Evolutionary conservation across 2,113 vertebrate species (phyloP), one percentile per base, ranked within the genome.

Genomic region (Channa maculata): DNA sequence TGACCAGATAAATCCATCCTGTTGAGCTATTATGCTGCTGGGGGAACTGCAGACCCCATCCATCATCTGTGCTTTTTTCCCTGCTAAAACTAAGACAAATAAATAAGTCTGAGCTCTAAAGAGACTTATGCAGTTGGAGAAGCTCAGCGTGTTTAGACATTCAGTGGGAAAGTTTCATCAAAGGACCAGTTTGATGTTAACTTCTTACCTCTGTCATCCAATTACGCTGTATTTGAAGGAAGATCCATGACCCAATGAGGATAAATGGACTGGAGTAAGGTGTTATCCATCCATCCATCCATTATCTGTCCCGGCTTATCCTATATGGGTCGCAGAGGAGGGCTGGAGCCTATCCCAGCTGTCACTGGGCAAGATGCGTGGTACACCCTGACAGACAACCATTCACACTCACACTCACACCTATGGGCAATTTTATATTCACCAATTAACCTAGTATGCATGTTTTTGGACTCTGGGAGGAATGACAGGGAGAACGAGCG

Each of bases 1-100:
- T 76, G 79, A 60, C 54, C 43, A 61, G 79, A 90, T 86, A 78
- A 89, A 94, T 92, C 84, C 79, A 92, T 93, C 89, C 89, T 77
- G 36, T 82, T 91, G 90, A 92, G 83, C 73, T 89, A 92, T 92
- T 79, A 75, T 68, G 75, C 86, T 91, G 88, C 76, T 77, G 70
- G 76, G 71, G 86, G 83, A 88, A 85, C 75, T 61, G 65, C 79
- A 75, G 48, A 65, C 54, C 52, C 85, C 90, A 88, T 93, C 84
- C 77, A 58, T 90, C 90, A 91, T 75, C 77, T 88, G 60, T 81
- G 72, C 64, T 88, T 88, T 84, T 68, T 77, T 79, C 79, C 77
- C 67, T 71, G 50, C 85, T 88, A 89, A 90, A 92, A 92, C 89
- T 86, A 91, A 61, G 61, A 71, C 59, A 84, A 88, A 89, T 75